phyloP scores from a whole-genome alignment of 2,113 vertebrate species.

The Electrona antarctica region DNA sequence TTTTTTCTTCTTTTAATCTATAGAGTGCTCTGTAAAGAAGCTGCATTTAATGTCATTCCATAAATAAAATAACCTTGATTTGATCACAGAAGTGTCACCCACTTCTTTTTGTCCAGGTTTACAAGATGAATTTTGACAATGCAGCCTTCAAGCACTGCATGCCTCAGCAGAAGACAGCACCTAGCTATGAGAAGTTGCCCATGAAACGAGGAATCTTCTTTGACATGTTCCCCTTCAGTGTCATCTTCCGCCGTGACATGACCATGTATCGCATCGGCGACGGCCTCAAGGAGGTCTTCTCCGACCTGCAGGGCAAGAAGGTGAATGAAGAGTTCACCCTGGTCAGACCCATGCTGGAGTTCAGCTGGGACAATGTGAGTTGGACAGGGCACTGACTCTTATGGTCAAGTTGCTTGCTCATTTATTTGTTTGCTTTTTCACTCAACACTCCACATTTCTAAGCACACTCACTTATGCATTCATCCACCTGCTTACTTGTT shows the following conservation, averaged over 20 bases:
- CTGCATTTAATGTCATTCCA: too few species aligned
- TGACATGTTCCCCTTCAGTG: slow-evolving; percentile 82
- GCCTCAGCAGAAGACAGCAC: slow-evolving; percentile 78
- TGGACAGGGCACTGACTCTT: background rate
- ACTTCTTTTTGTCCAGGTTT: slow-evolving; percentile 61
- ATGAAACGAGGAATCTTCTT: slow-evolving; percentile 81
- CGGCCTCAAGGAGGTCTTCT: slow-evolving; percentile 80
- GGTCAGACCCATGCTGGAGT: slow-evolving; percentile 79
- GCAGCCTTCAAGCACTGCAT: slow-evolving; percentile 80
- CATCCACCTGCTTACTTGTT: background rate
- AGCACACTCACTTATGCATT: background rate
- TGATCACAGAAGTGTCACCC: background rate
- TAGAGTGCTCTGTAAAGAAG: too few species aligned
- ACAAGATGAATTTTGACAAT: slow-evolving; percentile 83
- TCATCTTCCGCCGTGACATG: slow-evolving; percentile 79
- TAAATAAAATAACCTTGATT: too few species aligned
- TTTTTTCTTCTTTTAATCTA: too few species aligned
- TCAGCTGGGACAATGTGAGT: slow-evolving; percentile 81
- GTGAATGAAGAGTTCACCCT: slow-evolving; percentile 80
- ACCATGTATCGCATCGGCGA: slow-evolving; percentile 79
- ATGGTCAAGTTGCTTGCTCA: too few species aligned
- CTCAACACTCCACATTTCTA: background rate
- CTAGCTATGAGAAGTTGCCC: slow-evolving; percentile 80
- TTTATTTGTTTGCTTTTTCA: background rate
- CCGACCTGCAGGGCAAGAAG: slow-evolving; percentile 80